These are phyloP conservation scores for Drosophila quinaria DNA, from an alignment of 2,888 invertebrate species.

Conservation along the genomic window DNA sequence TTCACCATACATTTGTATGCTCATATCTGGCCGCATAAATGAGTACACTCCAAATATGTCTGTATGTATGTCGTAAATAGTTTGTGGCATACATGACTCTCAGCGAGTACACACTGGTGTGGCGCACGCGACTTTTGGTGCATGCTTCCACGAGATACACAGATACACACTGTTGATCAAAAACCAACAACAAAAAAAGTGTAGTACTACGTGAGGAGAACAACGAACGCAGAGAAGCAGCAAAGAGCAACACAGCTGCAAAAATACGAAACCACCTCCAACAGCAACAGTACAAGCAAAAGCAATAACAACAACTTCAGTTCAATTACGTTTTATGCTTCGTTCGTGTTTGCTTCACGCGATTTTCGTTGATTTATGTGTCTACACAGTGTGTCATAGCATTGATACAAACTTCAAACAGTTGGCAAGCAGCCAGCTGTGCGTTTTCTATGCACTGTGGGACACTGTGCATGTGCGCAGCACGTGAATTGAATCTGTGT, in stretches of 20 bases:
- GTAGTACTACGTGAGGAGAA: constrained; percentile 69
- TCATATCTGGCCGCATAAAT: constrained; percentile 18
- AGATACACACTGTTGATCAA: constrained; percentile 23
- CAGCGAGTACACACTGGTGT: constrained; percentile 59
- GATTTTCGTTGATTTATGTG: constrained; percentile 49
- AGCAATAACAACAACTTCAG: constrained; percentile 38
- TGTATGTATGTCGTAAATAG: constrained; percentile 1
- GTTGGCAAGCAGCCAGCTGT: constrained; percentile 1
- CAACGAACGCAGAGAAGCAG: constrained; percentile 63
- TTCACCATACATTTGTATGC: constrained; percentile 21
- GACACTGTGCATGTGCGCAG: constrained; percentile 56
- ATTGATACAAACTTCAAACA: constrained; percentile 3
- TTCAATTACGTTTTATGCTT: constrained; percentile 61
- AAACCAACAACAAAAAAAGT: constrained; percentile 20
- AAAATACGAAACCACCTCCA: constrained; percentile 44
- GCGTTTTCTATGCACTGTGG: constrained; percentile 2
- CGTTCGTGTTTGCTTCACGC: constrained; percentile 46
- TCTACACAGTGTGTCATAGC: constrained; percentile 39
- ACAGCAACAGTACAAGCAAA: constrained; percentile 31
- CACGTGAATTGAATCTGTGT: constrained; percentile 54
- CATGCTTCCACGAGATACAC: constrained; percentile 53
- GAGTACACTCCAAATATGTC: constrained; percentile 17
- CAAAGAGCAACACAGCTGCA: constrained; percentile 40
- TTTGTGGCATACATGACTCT: constrained; percentile 74
- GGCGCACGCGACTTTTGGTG: constrained; percentile 74